A percentile compares a stretch with the other conserved stretches of the same genome.
Evolutionary conservation across 2,113 vertebrate species (phyloP).

Genomic region (Antennarius striatus): DNA sequence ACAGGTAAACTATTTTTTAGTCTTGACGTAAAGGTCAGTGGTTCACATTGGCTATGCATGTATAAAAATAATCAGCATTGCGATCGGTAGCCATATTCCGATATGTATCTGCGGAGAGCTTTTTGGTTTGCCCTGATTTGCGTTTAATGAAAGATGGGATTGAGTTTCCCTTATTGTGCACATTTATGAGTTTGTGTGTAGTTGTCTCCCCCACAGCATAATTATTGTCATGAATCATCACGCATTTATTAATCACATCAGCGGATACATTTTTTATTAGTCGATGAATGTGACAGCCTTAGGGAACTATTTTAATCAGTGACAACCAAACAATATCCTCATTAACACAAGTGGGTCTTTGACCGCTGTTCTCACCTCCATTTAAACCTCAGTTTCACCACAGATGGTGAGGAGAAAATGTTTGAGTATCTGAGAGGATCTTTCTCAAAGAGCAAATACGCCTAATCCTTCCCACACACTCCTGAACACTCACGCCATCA

Average conservation of each 20-base stretch:
- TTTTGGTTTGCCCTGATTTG: conserved; percentile 44
- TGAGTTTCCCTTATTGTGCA: conserved; percentile 41
- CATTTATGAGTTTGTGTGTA: conserved; percentile 58
- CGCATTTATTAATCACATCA: conserved; percentile 71
- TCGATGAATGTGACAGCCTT: conserved; percentile 55
- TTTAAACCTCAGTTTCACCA: conserved; percentile 20
- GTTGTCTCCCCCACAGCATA: conserved; percentile 53
- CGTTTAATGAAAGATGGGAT: conserved; percentile 61
- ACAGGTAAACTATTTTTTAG: conserved; percentile 24
- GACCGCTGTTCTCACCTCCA: conserved; percentile 30
- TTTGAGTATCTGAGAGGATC: conserved; percentile 16
- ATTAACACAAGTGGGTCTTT: conserved; percentile 62
- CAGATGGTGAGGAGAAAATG: conserved; percentile 10
- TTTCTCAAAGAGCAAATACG: conserved; percentile 34
- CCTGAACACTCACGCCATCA: conserved; percentile 48
- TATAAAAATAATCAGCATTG: conserved; percentile 12
- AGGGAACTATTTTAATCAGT: conserved; percentile 76
- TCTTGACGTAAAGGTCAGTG: conserved; percentile 26
- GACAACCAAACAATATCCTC: conserved; percentile 73
- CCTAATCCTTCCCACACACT: conserved; percentile 27
- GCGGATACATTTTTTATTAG: conserved; percentile 69
- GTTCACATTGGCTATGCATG: not conserved
- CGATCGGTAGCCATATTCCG: conserved; percentile 1
- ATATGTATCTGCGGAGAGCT: conserved; percentile 28
- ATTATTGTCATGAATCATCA: conserved; percentile 75